Evolutionary conservation across 2,113 vertebrate genomes (phyloP).

Genomic region (Macrotus californicus): DNA sequence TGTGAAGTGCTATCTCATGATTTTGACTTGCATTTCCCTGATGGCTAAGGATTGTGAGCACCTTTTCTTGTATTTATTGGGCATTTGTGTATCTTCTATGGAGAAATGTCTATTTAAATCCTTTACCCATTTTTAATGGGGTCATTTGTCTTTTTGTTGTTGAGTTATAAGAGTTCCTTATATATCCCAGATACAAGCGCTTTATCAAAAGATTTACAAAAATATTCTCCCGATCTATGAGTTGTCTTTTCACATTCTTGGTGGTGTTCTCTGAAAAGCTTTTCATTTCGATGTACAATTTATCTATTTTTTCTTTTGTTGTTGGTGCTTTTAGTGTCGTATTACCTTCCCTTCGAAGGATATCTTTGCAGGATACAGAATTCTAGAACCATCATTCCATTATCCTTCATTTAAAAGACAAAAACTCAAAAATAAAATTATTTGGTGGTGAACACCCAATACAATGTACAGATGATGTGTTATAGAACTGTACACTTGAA

Average conservation of each 20-base stretch:
- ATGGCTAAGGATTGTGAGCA: not conserved
- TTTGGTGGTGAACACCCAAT: too few relatives aligned
- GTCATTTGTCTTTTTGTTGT: not conserved
- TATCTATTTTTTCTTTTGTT: too few relatives aligned
- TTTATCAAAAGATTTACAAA: not conserved
- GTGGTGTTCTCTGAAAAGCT: too few relatives aligned
- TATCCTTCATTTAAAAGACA: not conserved
- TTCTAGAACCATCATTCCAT: not conserved
- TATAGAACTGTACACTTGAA: too few relatives aligned
- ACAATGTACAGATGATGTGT: too few relatives aligned
- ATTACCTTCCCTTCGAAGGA: not conserved
- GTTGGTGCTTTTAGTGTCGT: too few relatives aligned
- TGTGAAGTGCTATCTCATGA: not conserved
- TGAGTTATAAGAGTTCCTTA: not conserved
- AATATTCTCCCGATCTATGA: too few relatives aligned
- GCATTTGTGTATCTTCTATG: not conserved
- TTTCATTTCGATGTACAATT: too few relatives aligned
- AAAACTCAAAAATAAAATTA: not conserved
- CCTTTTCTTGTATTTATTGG: not conserved
- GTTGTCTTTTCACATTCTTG: too few relatives aligned
- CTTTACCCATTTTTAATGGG: not conserved
- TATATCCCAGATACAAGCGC: not conserved
- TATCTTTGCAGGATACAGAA: not conserved
- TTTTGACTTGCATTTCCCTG: not conserved
- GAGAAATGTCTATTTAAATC: not conserved